Conservation (phyloP, 2,797 vertebrate species). For the Staurois parvus region DNA sequence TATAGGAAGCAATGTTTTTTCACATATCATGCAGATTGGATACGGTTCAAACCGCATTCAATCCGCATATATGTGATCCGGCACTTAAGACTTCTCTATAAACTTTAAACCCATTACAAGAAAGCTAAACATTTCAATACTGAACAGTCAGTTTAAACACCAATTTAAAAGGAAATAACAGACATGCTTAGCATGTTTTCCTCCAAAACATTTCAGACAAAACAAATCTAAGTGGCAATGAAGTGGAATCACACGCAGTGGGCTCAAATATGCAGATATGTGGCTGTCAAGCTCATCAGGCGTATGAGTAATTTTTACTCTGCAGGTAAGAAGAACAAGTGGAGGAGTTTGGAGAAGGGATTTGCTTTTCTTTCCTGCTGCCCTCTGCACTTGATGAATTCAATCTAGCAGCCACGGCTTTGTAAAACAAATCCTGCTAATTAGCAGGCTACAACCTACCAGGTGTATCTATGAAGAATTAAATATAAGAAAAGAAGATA, state of each 20-base stretch:
- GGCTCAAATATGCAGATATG: conserved; percentile 20
- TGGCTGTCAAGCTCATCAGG: conserved; percentile 26
- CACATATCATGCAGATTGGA: too few species aligned
- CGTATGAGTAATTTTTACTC: conserved; percentile 48
- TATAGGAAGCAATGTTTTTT: too few species aligned
- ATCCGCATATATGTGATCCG: too few species aligned
- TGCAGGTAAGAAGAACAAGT: conserved; percentile 55
- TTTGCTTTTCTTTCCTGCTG: conserved; percentile 32
- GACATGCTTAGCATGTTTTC: not conserved
- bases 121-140: not conserved
- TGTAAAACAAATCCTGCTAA: conserved; percentile 56
- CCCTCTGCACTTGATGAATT: conserved; percentile 32
- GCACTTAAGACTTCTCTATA: not conserved
- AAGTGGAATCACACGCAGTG: not conserved
- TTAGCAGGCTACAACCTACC: conserved; percentile 30
- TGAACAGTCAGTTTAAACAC: not conserved
- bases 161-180: not conserved
- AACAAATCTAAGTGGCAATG: conserved; percentile 19
- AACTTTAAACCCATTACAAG: not conserved
- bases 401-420: conserved; percentile 43
- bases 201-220: not conserved
- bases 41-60: too few species aligned
- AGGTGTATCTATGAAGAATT: not conserved
- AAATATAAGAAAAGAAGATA: not conserved
- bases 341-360: conserved; percentile 47